Percentiles rank a stretch among this genome's conserved stretches.
Conservation (phyloP, 2,113 vertebrate species). For the Tonatia bakeri region DNA sequence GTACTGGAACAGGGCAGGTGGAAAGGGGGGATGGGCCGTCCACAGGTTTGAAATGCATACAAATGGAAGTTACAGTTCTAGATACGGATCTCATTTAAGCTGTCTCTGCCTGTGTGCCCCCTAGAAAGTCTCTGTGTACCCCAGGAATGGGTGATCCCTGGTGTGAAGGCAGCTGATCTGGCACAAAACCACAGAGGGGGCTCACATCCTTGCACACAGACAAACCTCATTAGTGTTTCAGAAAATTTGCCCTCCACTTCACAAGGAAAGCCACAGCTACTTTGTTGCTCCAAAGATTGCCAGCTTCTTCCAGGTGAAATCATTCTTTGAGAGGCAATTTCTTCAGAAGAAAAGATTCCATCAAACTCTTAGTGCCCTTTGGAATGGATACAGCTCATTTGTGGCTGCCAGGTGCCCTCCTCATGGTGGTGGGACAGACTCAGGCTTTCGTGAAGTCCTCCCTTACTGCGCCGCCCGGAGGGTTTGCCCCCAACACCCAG, state of each 20-base stretch:
- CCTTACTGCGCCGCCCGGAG: neutral
- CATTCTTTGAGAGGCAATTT: neutral
- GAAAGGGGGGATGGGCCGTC: neutral
- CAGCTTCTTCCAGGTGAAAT: neutral
- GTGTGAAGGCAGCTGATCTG: neutral
- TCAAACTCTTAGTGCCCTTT: neutral
- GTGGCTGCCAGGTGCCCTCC: neutral
- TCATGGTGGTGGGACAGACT: neutral
- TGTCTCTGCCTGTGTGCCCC: neutral
- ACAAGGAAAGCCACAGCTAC: neutral
- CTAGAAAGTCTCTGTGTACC: neutral
- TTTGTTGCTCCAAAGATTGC: neutral
- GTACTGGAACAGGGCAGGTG: neutral
- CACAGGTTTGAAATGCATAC: neutral
- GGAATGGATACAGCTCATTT: accelerated
- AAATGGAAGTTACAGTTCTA: neutral
- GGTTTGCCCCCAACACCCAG: neutral
- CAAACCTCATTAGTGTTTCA: neutral
- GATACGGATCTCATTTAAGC: neutral
- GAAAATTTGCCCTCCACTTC: neutral
- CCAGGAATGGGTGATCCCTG: neutral
- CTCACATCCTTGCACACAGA: neutral
- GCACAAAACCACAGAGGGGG: neutral
- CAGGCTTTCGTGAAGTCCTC: neutral
- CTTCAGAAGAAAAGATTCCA: neutral